Conservation (phyloP, 2,797 vertebrate genomes). For the Alectoris magna region DNA sequence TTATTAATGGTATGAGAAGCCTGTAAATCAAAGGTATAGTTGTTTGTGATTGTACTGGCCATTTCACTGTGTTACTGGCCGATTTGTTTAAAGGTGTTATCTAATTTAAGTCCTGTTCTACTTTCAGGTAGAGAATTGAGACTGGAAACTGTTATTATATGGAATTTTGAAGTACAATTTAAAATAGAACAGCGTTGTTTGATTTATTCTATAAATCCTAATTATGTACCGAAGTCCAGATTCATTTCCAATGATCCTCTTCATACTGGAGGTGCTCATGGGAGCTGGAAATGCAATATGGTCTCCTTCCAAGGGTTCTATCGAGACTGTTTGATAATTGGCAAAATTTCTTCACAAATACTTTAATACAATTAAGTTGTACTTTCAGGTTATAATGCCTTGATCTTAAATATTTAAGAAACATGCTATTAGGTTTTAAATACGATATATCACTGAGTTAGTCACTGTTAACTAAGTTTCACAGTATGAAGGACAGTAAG, state of each 20-base stretch:
- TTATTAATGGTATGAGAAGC: background rate
- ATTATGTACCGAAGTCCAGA: background rate
- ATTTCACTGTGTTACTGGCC: background rate
- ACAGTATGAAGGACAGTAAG: background rate
- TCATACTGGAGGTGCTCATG: background rate
- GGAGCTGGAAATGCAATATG: background rate
- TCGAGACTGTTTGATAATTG: too few relatives aligned
- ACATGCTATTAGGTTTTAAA: background rate
- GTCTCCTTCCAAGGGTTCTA: background rate
- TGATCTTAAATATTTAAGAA: background rate
- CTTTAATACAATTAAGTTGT: background rate
- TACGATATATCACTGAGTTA: background rate
- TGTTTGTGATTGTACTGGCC: background rate
- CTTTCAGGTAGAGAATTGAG: background rate
- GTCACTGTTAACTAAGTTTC: background rate
- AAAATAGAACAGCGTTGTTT: too few relatives aligned
- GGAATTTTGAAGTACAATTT: background rate
- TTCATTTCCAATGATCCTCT: background rate
- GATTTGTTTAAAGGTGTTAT: background rate
- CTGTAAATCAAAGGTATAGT: background rate
- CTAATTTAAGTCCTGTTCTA: background rate
- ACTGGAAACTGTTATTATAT: background rate
- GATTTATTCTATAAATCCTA: background rate
- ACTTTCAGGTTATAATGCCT: background rate
- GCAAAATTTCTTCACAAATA: background rate